A percentile compares a stretch with the other conserved stretches of the same genome.
Evolutionary conservation across 2,113 vertebrate genomes (phyloP).

Genomic region (Oostethus manadensis): DNA sequence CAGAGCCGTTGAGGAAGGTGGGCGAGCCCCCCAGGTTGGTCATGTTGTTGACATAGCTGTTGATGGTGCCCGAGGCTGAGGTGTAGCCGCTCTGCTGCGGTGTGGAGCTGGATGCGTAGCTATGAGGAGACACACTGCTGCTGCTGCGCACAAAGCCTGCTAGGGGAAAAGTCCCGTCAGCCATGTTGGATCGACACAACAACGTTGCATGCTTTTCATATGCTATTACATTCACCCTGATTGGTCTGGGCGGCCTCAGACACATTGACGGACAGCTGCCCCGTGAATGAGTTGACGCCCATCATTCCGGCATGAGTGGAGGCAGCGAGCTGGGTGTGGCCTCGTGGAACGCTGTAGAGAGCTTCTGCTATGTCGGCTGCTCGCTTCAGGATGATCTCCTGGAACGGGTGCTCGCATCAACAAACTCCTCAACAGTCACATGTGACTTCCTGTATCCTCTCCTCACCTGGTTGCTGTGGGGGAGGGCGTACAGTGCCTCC

Average conservation of each 20-base stretch:
- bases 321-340: conserved; percentile 90
- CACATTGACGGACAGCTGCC: conserved; percentile 94
- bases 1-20: conserved; percentile 95
- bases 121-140: conserved; percentile 94
- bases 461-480: conserved; percentile 92
- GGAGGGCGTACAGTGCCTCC: conserved; percentile 91
- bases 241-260: conserved; percentile 88
- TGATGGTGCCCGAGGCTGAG: conserved; percentile 95
- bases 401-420: not conserved
- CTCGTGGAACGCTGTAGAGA: conserved; percentile 94
- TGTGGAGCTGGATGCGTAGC: conserved; percentile 95
- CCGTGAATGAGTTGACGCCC: conserved; percentile 95
- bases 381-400: conserved; percentile 98
- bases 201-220: not conserved
- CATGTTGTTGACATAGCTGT: conserved; percentile 94
- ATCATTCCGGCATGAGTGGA: conserved; percentile 91
- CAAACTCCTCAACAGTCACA: not conserved
- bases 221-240: conserved; percentile 78
- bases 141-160: conserved; percentile 95
- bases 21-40: conserved; percentile 94
- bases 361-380: conserved; percentile 97
- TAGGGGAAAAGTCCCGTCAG: not conserved
- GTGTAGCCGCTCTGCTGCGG: conserved; percentile 96
- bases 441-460: not conserved
- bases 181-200: not conserved